phyloP scores from a whole-genome alignment of 2,113 vertebrate genomes.

The Cryptomyrus ogoouensis region DNA sequence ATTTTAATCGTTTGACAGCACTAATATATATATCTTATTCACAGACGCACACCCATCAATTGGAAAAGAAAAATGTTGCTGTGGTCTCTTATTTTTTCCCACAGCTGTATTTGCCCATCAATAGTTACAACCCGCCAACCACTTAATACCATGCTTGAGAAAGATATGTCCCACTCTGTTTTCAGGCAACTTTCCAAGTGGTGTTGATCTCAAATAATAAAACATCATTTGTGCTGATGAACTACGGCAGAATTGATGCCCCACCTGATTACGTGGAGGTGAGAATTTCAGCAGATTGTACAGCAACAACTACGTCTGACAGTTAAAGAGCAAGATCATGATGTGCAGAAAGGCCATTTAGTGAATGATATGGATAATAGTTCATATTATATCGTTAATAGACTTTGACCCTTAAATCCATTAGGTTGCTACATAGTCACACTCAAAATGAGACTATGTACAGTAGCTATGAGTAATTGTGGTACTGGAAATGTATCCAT shows the following conservation, averaged over 20 bases:
- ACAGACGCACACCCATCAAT: too few species aligned
- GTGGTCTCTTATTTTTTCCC: too few species aligned
- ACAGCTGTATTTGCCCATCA: not conserved
- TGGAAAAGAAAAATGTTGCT: too few species aligned
- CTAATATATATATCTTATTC: too few species aligned
- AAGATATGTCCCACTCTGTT: not conserved
- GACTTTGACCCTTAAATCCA: not conserved
- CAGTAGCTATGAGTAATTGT: too few species aligned
- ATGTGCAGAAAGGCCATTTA: not conserved
- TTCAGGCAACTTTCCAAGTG: constrained; percentile 48
- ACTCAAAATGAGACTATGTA: not conserved
- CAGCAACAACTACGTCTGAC: not conserved
- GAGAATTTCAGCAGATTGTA: not conserved
- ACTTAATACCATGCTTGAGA: not conserved
- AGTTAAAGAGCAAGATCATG: not conserved
- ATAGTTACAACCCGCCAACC: not conserved
- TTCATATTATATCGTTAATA: not conserved
- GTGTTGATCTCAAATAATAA: constrained; percentile 43
- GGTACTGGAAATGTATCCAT: not conserved
- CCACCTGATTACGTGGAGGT: constrained; percentile 27
- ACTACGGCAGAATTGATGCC: constrained; percentile 43
- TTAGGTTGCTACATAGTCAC: not conserved
- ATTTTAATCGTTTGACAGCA: too few species aligned
- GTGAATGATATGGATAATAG: not conserved
- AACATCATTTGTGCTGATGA: constrained; percentile 50